phyloP scores from a whole-genome alignment of 2,797 vertebrate species.

The Etheostoma perlongum region DNA sequence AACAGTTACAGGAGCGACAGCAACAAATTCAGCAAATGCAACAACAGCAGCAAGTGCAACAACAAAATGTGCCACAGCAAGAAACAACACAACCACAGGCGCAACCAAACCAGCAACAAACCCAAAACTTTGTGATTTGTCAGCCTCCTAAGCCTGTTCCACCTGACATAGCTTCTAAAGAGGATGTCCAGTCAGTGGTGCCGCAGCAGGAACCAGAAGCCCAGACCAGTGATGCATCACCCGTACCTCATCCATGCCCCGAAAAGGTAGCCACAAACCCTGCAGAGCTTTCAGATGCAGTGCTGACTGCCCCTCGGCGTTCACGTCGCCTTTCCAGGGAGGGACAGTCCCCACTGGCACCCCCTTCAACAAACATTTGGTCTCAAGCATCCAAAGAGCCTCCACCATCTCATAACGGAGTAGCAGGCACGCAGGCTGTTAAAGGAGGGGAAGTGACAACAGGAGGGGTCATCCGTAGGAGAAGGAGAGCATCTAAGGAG shows the following conservation, averaged over 20 bases:
- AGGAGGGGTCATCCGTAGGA: slow-evolving; percentile 90
- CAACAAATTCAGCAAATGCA: slow-evolving; percentile 70
- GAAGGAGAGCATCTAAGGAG: slow-evolving; percentile 91
- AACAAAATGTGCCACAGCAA: slow-evolving; percentile 64
- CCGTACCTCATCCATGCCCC: background rate
- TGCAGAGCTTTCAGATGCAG: slow-evolving; percentile 23
- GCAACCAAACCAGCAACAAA: slow-evolving; percentile 67
- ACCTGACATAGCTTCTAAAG: slow-evolving; percentile 29
- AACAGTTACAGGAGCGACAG: slow-evolving; percentile 71
- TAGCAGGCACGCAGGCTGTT: slow-evolving; percentile 23
- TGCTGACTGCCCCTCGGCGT: slow-evolving; percentile 85
- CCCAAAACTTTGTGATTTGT: slow-evolving; percentile 61
- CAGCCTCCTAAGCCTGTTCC: slow-evolving; percentile 56
- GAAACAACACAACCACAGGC: slow-evolving; percentile 58
- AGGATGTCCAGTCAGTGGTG: slow-evolving; percentile 32
- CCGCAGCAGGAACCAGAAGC: slow-evolving; percentile 36
- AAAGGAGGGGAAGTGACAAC: slow-evolving; percentile 82
- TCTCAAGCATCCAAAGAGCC: slow-evolving; percentile 71
- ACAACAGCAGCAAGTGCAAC: slow-evolving; percentile 48
- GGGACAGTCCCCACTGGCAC: slow-evolving; percentile 79
- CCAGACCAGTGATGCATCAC: slow-evolving; percentile 6
- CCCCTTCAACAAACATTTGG: slow-evolving; percentile 78
- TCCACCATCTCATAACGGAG: slow-evolving; percentile 69
- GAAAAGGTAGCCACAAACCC: slow-evolving; percentile 46
- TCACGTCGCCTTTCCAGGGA: slow-evolving; percentile 91